These are phyloP conservation scores for Euproctis similis DNA, from an alignment of 2,888 invertebrate genomes.

Conservation along the genomic window DNA sequence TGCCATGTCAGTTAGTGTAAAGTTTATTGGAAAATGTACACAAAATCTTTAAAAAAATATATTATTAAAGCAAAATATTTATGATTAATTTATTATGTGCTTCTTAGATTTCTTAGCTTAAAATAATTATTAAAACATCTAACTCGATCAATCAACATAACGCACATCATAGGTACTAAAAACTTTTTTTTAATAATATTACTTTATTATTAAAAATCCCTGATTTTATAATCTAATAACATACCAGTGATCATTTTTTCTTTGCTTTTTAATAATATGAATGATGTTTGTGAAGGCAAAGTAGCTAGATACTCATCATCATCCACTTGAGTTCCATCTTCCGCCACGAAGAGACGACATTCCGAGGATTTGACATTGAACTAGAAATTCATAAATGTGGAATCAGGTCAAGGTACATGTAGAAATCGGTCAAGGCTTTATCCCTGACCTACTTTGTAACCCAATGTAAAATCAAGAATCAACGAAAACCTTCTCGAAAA, in stretches of 20 bases:
- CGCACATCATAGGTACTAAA: too few relatives aligned
- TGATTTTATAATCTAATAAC: conserved; percentile 18
- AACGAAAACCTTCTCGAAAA: background rate
- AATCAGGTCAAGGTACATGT: conserved; percentile 45
- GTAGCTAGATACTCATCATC: conserved; percentile 86
- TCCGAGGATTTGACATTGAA: conserved; percentile 66
- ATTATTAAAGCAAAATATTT: too few relatives aligned
- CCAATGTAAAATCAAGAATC: too few relatives aligned
- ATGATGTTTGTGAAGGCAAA: conserved; percentile 83
- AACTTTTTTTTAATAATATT: too few relatives aligned
- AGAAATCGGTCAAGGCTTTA: conserved; percentile 48
- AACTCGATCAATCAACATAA: too few relatives aligned
- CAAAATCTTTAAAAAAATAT: too few relatives aligned
- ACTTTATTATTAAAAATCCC: background rate
- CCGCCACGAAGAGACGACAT: conserved; percentile 73
- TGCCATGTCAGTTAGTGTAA: too few relatives aligned
- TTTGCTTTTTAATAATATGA: conserved; percentile 74
- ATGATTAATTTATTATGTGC: too few relatives aligned
- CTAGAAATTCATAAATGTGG: conserved; percentile 37
- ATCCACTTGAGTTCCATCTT: conserved; percentile 82
- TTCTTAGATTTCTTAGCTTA: too few relatives aligned
- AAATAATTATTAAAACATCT: too few relatives aligned
- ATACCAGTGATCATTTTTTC: conserved; percentile 77
- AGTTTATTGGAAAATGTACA: too few relatives aligned
- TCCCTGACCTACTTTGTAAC: conserved; percentile 46